Evolutionary conservation across 2,888 invertebrate species (phyloP).

Genomic region (Dicranocentrus wangi): DNA sequence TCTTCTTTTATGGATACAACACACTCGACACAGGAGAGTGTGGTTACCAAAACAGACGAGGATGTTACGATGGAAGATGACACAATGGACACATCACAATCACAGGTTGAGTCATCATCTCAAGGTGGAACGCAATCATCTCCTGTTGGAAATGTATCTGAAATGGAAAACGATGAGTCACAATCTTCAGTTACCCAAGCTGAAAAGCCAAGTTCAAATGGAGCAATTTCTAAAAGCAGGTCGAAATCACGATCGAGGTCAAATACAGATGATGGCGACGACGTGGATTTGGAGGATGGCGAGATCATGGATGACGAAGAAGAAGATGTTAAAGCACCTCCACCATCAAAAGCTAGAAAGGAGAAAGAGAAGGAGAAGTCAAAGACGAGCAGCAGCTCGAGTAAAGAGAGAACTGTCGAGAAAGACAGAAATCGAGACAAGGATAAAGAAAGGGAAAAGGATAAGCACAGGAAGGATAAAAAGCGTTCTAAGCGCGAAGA

Average conservation of each 20-base stretch:
- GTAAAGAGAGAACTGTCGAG: conserved; percentile 36
- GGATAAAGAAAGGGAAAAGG: conserved; percentile 45
- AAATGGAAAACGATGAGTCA: conserved; percentile 36
- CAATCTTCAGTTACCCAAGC: conserved; percentile 1
- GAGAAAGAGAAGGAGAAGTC: conserved; percentile 39
- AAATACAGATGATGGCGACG: conserved; percentile 40
- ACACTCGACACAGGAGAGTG: conserved; percentile 27
- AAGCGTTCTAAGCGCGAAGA: conserved; percentile 61
- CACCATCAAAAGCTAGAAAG: conserved; percentile 33
- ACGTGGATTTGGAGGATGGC: conserved; percentile 83
- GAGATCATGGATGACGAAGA: conserved; percentile 85
- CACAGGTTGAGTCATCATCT: conserved; percentile 9
- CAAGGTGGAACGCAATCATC: conserved; percentile 29
- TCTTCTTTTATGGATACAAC: conserved; percentile 14
- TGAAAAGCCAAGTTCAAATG: conserved; percentile 30
- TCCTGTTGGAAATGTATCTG: conserved; percentile 14
- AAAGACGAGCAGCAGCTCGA: conserved; percentile 15
- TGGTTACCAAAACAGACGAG: not conserved
- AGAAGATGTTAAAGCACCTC: conserved; percentile 72
- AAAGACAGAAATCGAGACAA: conserved; percentile 52
- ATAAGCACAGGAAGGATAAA: conserved; percentile 54
- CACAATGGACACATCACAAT: conserved; percentile 32
- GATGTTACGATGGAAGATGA: conserved; percentile 30
- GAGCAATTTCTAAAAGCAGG: conserved; percentile 22
- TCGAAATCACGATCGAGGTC: conserved; percentile 47